Evolutionary conservation across 2,797 vertebrate genomes (phyloP).

Genomic region (Echeneis naucrates): DNA sequence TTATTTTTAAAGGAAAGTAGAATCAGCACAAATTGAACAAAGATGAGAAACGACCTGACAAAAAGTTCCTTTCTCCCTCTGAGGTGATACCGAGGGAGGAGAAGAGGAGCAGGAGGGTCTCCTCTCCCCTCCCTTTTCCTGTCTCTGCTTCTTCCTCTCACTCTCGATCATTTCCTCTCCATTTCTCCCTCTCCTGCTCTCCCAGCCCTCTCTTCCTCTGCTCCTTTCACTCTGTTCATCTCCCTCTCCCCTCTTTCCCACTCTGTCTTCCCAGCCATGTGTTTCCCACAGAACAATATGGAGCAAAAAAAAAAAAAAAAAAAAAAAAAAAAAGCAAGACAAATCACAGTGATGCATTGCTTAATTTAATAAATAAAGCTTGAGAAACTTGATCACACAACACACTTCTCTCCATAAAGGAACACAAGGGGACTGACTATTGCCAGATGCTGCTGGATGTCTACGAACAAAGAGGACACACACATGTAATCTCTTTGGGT

Average conservation of each 20-base stretch:
- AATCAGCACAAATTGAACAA: slow-evolving; percentile 75
- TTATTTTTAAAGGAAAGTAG: slow-evolving; percentile 71
- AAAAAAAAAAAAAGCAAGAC: slow-evolving; percentile 44
- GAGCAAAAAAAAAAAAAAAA: not conserved
- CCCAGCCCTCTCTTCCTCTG: slow-evolving; percentile 6
- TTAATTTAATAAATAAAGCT: slow-evolving; percentile 80
- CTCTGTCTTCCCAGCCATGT: slow-evolving; percentile 36
- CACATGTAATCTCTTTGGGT: slow-evolving; percentile 77
- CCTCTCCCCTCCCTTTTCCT: slow-evolving; percentile 52
- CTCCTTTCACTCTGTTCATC: slow-evolving; percentile 27
- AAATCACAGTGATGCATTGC: slow-evolving; percentile 72
- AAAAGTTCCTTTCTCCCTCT: slow-evolving; percentile 67
- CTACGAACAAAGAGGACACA: slow-evolving; percentile 79
- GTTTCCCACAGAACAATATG: slow-evolving; percentile 5
- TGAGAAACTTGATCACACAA: slow-evolving; percentile 76
- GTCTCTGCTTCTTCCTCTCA: slow-evolving; percentile 37
- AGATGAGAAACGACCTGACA: slow-evolving; percentile 81
- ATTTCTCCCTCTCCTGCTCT: slow-evolving; percentile 26
- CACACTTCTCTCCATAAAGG: slow-evolving; percentile 76
- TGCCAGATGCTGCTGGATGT: slow-evolving; percentile 79
- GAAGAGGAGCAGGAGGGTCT: slow-evolving; percentile 43
- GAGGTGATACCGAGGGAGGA: slow-evolving; percentile 56
- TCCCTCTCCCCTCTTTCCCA: slow-evolving; percentile 32
- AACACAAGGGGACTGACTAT: slow-evolving; percentile 71
- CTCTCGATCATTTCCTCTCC: slow-evolving; percentile 48